Evolutionary conservation across 2,888 invertebrate genomes (phyloP), one percentile per base, ranked within the genome.

Genomic region (Synergus gifuensis): DNA sequence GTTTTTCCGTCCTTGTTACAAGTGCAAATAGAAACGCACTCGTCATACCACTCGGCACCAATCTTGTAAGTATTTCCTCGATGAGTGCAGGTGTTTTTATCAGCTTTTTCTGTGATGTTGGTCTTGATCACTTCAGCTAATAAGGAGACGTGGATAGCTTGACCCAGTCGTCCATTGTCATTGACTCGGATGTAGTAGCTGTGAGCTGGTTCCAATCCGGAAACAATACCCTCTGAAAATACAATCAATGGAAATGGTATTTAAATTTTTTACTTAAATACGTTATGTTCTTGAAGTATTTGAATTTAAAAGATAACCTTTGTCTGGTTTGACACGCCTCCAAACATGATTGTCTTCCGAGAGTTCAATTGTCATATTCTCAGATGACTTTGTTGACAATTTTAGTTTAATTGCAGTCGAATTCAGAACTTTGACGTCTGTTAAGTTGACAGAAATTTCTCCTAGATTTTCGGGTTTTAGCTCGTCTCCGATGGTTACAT

Each of bases 401-500:
- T 88, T 89, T 14, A 92, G 79, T 76, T 91, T 90, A 46, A 92
- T 90, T 14, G 92, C 88, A 4, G 92, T 92, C 2, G 92, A 91
- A 81, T 92, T 92, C 2, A 92, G 81, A n/a, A 90, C 90, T 80
- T 92, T 91, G 0, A 90, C 89, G 64, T 91, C 91, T 16, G 90
- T 90, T 18, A 91, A 82, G 77, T 92, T 91, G 4, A 91, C 91
- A 22, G 85, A 85, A 46, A 90, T 81, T 80, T 91, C 93, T 64
- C 83, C 86, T n/a, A 89, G 90, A 83, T 82, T 89, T 77, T 92
- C 92, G 0, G 89, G 81, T 64, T 87, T 91, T 44, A 92, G 89
- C 83, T 96, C 96, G 77, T 94, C 96, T 83, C 96, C 96, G 28
- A 97, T 93, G 0, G 96, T 96, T 5, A 97, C 97, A 88, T 97